A percentile compares a stretch with the other conserved stretches of the same genome.
Evolutionary conservation across 1,140 invertebrate species (phyloP).

Genomic region (Drosophila yakuba): DNA sequence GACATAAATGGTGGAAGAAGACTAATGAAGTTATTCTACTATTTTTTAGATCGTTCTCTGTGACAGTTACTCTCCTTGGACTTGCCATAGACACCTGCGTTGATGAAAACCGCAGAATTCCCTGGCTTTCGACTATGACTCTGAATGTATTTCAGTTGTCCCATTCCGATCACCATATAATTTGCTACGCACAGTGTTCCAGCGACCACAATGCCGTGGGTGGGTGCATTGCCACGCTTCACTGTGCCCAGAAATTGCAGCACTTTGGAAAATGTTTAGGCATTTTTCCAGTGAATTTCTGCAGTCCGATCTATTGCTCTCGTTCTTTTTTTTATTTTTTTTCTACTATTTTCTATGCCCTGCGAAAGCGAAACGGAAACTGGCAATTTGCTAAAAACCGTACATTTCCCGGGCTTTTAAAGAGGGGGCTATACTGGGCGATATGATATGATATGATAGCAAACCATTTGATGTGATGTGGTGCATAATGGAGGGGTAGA

Average conservation of each 20-base stretch:
- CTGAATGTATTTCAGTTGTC: conserved; percentile 30
- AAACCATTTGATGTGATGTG: not conserved
- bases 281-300: conserved; percentile 73
- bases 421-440: not conserved
- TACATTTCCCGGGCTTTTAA: not conserved
- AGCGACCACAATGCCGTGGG: conserved; percentile 29
- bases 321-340: no score
- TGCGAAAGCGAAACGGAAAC: conserved; percentile 67
- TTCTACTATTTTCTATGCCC: conserved; percentile 36
- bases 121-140: conserved; percentile 12
- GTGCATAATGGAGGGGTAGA: conserved; percentile 8
- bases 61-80: not conserved
- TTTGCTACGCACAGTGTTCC: conserved; percentile 41
- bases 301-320: conserved; percentile 12
- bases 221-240: conserved; percentile 58
- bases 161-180: conserved; percentile 35
- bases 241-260: conserved; percentile 72
- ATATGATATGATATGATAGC: conserved; percentile 7
- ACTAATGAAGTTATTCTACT: not conserved
- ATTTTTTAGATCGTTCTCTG: not conserved
- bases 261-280: conserved; percentile 65
- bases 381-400: conserved; percentile 74
- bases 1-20: no score
- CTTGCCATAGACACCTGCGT: conserved; percentile 26
- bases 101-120: conserved; percentile 7